Evolutionary conservation across 2,888 invertebrate genomes (phyloP).

Genomic region (Aromia moschata): DNA sequence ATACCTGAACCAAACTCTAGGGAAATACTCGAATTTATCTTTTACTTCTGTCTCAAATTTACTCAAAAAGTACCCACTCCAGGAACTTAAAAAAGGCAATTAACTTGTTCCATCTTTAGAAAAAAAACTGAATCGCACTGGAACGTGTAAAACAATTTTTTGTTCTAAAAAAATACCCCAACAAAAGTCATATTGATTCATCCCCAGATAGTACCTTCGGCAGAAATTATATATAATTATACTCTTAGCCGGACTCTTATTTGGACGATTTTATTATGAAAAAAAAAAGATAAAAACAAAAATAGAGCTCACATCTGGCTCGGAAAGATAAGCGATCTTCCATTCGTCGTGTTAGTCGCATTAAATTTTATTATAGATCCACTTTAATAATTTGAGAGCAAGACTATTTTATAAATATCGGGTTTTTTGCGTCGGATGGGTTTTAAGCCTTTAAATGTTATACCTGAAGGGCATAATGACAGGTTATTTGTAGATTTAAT

Average conservation of each 20-base stretch:
- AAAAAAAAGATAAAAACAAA: no score
- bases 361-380: conserved; percentile 33
- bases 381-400: conserved; percentile 23
- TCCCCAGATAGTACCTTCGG: conserved; percentile 41
- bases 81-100: no score
- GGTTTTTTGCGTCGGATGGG: conserved; percentile 7
- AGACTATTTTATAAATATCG: conserved; percentile 17
- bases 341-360: conserved; percentile 44
- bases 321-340: conserved; percentile 43
- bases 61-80: no score
- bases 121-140: no score
- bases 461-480: conserved; percentile 36
- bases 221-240: conserved; percentile 49
- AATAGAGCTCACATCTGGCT: conserved; percentile 42
- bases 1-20: no score
- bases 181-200: conserved; percentile 39
- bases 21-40: no score
- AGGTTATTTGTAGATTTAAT: conserved; percentile 42
- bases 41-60: no score
- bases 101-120: no score
- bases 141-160: no score
- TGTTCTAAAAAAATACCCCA: conserved; percentile 11
- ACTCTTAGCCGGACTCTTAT: conserved; percentile 38
- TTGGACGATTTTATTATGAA: conserved; percentile 36
- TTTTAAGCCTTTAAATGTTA: conserved; percentile 11